phyloP scores from a whole-genome alignment of 2,113 vertebrate species.

The Boulengeromyrus knoepffleri region DNA sequence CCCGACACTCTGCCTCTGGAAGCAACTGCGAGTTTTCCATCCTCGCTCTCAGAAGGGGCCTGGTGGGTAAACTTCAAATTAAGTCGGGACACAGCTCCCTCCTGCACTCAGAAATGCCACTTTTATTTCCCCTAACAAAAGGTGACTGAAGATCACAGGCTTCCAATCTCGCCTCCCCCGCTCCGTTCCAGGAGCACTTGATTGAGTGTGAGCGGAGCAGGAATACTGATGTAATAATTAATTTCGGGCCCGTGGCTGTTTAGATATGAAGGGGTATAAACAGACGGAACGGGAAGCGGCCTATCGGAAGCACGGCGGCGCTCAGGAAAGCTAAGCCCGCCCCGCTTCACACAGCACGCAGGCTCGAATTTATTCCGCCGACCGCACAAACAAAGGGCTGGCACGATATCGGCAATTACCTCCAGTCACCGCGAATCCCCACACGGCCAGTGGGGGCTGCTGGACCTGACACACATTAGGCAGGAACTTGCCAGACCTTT shows the following conservation, averaged over 20 bases:
- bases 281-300: slow-evolving; percentile 8
- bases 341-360: background rate
- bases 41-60: background rate
- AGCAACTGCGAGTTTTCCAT: background rate
- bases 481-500: background rate
- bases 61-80: slow-evolving; percentile 37
- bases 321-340: background rate
- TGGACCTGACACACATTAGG: background rate
- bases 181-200: slow-evolving; percentile 27
- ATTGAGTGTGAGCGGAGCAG: slow-evolving; percentile 37
- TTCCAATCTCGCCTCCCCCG: slow-evolving; percentile 13
- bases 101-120: slow-evolving; percentile 8
- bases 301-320: background rate
- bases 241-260: slow-evolving; percentile 34
- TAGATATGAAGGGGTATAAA: slow-evolving; percentile 30
- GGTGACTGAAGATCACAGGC: slow-evolving; percentile 17
- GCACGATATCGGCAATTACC: background rate
- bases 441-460: background rate
- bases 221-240: slow-evolving; percentile 36
- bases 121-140: slow-evolving; percentile 17
- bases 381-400: background rate
- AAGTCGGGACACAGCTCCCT: slow-evolving; percentile 20
- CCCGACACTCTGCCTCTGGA: background rate
- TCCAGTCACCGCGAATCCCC: background rate
- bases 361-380: background rate